phyloP scores from a whole-genome alignment of 2,797 vertebrate genomes.

The Chrysocyon brachyurus region DNA sequence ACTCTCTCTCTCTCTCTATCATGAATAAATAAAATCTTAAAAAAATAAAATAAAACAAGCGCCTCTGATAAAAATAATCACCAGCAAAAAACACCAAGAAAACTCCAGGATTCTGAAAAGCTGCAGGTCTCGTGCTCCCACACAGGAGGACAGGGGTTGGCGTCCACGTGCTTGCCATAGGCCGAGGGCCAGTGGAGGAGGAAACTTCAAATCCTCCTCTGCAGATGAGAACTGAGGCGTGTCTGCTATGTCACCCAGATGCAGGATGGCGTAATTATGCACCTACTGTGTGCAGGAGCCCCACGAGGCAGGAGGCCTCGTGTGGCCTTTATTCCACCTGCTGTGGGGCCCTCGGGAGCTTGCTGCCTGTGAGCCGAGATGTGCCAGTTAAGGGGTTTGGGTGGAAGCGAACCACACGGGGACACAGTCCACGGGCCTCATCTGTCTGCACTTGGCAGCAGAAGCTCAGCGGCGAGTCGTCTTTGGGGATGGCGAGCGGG shows the following conservation, averaged over 20 bases:
- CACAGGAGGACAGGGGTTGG: not conserved
- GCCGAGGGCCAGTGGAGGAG: accelerated
- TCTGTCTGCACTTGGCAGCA: not conserved
- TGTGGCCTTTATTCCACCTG: accelerated
- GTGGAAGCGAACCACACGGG: not conserved
- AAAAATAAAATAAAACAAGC: not conserved
- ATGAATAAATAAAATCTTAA: too few species aligned
- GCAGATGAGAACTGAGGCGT: not conserved
- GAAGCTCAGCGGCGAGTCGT: not conserved
- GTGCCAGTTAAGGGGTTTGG: too few species aligned
- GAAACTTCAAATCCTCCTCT: not conserved
- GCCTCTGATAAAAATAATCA: not conserved
- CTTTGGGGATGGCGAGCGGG: accelerated
- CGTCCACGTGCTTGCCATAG: accelerated
- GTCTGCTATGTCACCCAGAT: not conserved
- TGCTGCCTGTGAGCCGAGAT: not conserved
- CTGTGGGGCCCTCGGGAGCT: not conserved
- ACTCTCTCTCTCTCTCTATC: too few species aligned
- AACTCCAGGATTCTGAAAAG: not conserved
- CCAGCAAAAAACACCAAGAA: not conserved
- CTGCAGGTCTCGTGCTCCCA: not conserved
- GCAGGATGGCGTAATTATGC: not conserved
- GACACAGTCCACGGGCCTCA: not conserved
- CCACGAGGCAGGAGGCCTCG: not conserved
- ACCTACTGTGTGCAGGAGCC: not conserved